Evolutionary conservation across 2,888 invertebrate species (phyloP), one percentile per base, ranked within the genome.

Genomic region (Brenthis ino): DNA sequence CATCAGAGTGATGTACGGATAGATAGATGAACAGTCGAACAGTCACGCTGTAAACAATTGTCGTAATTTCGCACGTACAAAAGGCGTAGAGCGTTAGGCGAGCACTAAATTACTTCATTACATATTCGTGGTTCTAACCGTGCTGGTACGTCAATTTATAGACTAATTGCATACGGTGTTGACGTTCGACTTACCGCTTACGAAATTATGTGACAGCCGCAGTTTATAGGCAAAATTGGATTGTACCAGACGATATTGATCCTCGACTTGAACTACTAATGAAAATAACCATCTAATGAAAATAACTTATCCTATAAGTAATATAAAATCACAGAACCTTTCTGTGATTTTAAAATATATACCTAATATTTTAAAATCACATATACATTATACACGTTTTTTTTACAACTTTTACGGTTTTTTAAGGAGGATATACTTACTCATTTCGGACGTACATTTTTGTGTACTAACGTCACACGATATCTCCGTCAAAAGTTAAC

Each of bases 31-130:
- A 61, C 50, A 56, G 14, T 24, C 55, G 57, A 65, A 68, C 53
- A 57, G 61, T 57, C 64, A 70, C 75, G 60, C 37, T 63, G 70
- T 72, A 75, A 74, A 75, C 74, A 76, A 77, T 77, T 71, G 74
- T 72, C 73, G 75, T 73, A 79, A 79, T 74, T 79, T 68, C 73
- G 68, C 65, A 68, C 68, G 67, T 67, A 70, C 73, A 71, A 72
- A 72, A 69, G 73, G 72, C 67, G 63, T 65, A 64, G 53, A 72
- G 77, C 72, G 76, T 76, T 77, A 75, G 77, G 71, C 73, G 70
- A 73, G 69, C 72, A 76, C 77, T 75, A 82, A 85, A 85, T 85
- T 83, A 82, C 81, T 82, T 85, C 82, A 84, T 85, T 84, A 85
- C 78, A 79, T 77, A 85, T 84, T 83, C 83, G 78, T 75, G 78